A percentile compares a stretch with the other conserved stretches of the same genome.
These are phyloP conservation scores for Himalopsyche phryganea DNA, from an alignment of 1,140 invertebrate species.

Conservation along the genomic window DNA sequence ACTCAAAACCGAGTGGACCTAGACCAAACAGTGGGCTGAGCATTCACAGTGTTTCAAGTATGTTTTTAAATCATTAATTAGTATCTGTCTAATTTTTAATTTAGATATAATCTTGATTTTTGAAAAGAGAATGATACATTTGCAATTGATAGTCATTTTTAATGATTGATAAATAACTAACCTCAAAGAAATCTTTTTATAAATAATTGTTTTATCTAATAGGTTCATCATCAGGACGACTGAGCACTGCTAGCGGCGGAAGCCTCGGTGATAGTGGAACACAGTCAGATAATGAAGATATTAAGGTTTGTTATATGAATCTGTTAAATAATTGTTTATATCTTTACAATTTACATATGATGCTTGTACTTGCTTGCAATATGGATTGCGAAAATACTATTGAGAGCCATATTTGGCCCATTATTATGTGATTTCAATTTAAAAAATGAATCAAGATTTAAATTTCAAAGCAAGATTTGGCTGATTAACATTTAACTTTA, in stretches of 20 bases:
- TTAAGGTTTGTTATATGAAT: conserved; percentile 52
- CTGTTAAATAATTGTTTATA: conserved; percentile 2
- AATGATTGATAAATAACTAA: too few species aligned
- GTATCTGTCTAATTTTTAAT: conserved; percentile 3
- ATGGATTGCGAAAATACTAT: too few species aligned
- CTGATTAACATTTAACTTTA: too few species aligned
- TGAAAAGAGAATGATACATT: conserved; percentile 7
- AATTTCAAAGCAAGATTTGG: too few species aligned
- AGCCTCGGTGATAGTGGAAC: conserved; percentile 79
- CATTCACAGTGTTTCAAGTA: conserved; percentile 66
- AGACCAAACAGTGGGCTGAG: conserved; percentile 72
- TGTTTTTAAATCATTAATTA: conserved; percentile 30
- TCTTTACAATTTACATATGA: too few species aligned
- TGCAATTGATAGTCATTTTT: too few species aligned
- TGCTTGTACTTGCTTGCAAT: too few species aligned
- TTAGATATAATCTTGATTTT: neutral
- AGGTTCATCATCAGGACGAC: conserved; percentile 76
- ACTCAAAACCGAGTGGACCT: conserved; percentile 37
- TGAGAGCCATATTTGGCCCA: too few species aligned
- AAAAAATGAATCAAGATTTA: too few species aligned
- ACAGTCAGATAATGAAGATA: conserved; percentile 77
- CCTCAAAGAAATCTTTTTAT: too few species aligned
- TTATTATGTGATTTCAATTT: too few species aligned
- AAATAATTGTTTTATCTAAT: conserved; percentile 18
- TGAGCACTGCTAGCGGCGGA: conserved; percentile 72